phyloP scores from a whole-genome alignment of 2,797 vertebrate genomes.

The Gymnopithys bicolor region DNA sequence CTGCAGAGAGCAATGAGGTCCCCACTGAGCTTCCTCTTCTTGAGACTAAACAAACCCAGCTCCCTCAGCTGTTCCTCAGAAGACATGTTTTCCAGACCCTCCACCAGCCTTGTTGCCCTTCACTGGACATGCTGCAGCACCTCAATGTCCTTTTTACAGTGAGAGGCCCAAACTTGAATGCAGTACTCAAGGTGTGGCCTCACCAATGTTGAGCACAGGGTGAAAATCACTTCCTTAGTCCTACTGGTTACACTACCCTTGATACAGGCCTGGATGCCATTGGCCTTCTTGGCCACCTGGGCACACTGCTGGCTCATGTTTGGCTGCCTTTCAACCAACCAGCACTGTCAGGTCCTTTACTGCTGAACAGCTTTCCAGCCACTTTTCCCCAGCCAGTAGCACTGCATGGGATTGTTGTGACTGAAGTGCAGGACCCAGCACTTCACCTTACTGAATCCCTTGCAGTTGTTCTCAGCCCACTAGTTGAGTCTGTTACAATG shows the following conservation, averaged over 20 bases:
- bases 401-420: not conserved
- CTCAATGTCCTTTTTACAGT: not conserved
- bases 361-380: not conserved
- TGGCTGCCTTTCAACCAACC: not conserved
- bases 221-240: rapidly evolving
- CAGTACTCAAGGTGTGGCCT: not conserved
- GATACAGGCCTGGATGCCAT: no score
- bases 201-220: not conserved
- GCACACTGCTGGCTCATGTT: not conserved
- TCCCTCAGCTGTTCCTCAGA: not conserved
- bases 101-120: not conserved
- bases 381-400: not conserved
- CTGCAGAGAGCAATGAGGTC: rapidly evolving
- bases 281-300: not conserved
- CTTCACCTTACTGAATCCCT: not conserved
- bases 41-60: not conserved
- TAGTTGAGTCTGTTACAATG: not conserved
- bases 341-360: not conserved
- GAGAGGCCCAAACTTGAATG: not conserved
- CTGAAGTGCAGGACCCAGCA: not conserved
- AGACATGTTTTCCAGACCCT: not conserved
- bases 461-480: not conserved
- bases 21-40: not conserved
- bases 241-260: not conserved
- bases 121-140: not conserved